Conservation (phyloP, 2,888 invertebrate genomes). For the Platycheirus rosarum region DNA sequence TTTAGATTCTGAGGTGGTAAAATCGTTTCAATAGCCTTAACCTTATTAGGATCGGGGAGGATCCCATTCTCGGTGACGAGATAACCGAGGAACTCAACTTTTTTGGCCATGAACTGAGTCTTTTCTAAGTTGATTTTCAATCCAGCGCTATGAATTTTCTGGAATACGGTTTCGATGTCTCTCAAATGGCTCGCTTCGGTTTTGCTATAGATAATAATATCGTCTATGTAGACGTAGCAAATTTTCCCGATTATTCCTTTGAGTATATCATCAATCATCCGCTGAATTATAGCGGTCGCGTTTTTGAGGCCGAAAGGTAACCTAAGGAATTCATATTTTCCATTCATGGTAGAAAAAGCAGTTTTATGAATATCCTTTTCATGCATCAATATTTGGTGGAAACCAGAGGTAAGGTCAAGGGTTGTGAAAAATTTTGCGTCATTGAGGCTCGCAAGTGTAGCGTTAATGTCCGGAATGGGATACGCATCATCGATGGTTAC, state of each 20-base stretch:
- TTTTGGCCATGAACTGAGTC: slow-evolving; percentile 53
- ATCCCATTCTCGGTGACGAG: slow-evolving; percentile 55
- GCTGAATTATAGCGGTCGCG: slow-evolving; percentile 68
- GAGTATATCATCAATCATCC: slow-evolving; percentile 72
- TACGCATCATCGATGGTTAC: slow-evolving; percentile 70
- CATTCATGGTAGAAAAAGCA: slow-evolving; percentile 56
- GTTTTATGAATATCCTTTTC: slow-evolving; percentile 66
- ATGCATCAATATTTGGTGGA: slow-evolving; percentile 75
- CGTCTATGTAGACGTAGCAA: too few relatives aligned
- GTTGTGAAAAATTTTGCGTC: slow-evolving; percentile 71
- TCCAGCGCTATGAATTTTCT: slow-evolving; percentile 20
- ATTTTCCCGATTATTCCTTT: too few relatives aligned
- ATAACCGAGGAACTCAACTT: slow-evolving; percentile 62
- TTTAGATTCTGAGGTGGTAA: slow-evolving; percentile 52
- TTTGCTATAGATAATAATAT: too few relatives aligned
- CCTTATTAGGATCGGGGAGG: slow-evolving; percentile 46
- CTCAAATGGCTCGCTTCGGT: too few relatives aligned
- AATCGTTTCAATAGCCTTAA: slow-evolving; percentile 43
- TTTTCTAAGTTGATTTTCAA: slow-evolving; percentile 54
- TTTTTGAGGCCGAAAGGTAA: slow-evolving; percentile 28
- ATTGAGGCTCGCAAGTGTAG: slow-evolving; percentile 47
- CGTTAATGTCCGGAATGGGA: slow-evolving; percentile 69
- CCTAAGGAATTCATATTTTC: not conserved
- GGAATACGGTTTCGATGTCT: slow-evolving; percentile 53
- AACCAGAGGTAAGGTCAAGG: slow-evolving; percentile 73